Base-by-base conservation (phyloP, 2,797 vertebrate genomes). In the Enteromius radiatus region DNA sequence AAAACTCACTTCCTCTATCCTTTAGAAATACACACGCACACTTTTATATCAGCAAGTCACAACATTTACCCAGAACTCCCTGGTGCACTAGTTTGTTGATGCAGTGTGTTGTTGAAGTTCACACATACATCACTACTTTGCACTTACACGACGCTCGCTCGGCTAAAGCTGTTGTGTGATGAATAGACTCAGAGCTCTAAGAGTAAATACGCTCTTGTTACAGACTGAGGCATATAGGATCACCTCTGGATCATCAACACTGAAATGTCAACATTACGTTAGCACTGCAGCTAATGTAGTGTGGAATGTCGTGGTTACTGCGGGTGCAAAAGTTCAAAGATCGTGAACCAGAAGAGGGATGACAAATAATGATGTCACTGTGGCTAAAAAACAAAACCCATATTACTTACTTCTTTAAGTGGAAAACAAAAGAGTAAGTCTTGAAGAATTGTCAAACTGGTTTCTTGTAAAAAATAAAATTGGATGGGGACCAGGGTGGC, bases 21-120 rank as follows among this genome's bases (percentile, higher is more conserved):
- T 80, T 73, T 61, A 59, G 45, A 87, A 86, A 85, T 81, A 81
- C 80, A 73, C 69, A n/a, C 14, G 63, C 77, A 84, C 82, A 83
- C 81, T 86, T 78, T 80, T 77, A 76, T 79, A 71, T 67, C 33
- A 28, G 76, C 65, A 74, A 56, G 88, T 84, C 81, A 84, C 76
- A 88, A 87, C 84, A 88, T 87, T 88, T 84, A 82, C 80, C 67
- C 74, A 83, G 33, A 84, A 28, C 45, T 81, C 87, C 78, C 78
- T 31, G 36, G 83, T 83, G 86, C 45, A 76, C 38, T 33, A 5
- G 59, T 74, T 80, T 86, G 45, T 64, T 43, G 76, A 82, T 76
- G 80, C 26, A 36, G 52, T 45, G 64, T 87, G 82, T 80, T 84
- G 45, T 59, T 36, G 73, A 80, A 78, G 78, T 86, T 87, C 88